These are phyloP conservation scores for Phoeniculus purpureus DNA, from an alignment of 2,797 vertebrate genomes.

Conservation along the genomic window DNA sequence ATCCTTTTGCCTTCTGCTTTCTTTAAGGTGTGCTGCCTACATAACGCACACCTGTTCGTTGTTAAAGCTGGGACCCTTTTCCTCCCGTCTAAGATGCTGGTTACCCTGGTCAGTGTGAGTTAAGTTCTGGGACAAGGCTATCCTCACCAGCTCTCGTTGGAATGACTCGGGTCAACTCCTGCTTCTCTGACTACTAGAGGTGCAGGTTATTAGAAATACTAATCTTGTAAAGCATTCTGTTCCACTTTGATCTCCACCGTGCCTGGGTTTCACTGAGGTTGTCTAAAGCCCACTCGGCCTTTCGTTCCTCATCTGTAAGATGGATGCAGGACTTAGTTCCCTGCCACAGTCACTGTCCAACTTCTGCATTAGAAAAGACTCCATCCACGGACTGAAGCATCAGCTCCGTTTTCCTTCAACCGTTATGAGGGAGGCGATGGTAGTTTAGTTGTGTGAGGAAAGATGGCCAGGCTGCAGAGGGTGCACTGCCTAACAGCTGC, in stretches of 20 bases:
- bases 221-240: neutral
- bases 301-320: neutral
- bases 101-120: neutral
- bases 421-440: neutral
- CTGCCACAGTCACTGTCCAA: neutral
- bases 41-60: neutral
- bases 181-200: neutral
- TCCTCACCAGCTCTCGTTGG: neutral
- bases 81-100: neutral
- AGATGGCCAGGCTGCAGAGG: neutral
- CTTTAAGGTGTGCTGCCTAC: conserved; percentile 4
- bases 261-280: fast-evolving
- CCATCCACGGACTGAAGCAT: fast-evolving
- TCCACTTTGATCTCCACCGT: neutral
- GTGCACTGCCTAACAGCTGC: neutral
- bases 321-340: neutral
- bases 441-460: neutral
- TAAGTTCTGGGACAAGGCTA: neutral
- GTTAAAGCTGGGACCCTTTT: neutral
- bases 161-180: neutral
- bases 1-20: conserved; percentile 50
- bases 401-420: neutral
- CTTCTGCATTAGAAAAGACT: neutral
- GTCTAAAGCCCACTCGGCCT: neutral
- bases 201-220: neutral